Evolutionary conservation across 1,140 invertebrate genomes (phyloP), one percentile per base, ranked within the genome.

Genomic region (Drosophila repletoides): DNA sequence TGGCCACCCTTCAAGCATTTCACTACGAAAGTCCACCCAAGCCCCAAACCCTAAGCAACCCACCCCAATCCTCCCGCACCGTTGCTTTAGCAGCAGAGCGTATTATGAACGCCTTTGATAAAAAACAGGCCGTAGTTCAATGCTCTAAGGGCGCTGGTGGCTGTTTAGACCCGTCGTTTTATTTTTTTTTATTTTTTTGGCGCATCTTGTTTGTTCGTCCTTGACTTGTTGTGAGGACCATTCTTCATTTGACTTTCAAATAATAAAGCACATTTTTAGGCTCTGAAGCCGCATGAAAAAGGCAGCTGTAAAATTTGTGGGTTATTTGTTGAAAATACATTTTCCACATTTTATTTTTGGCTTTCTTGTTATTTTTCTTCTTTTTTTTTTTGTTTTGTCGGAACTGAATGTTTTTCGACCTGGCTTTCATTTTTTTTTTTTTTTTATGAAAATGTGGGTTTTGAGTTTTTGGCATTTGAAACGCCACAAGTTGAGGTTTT

Each of bases 181-280:
- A 17, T 14, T 24, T 36, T 61, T 29, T 28, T 28, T 46, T 40
- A 24, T 64, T 36, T 53, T 53, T 41, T 22, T n/a, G 15, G 52
- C 48, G 51, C 29, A 48, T 72, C 36, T 79, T 73, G 53, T 55
- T 68, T 77, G 65, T 52, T 69, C 60, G 71, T 80, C 72, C 76
- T 80, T 80, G 76, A 74, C 74, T 72, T 58, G 58, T 46, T 64
- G 46, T 19, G 31, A 67, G 66, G 60, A 28, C 73, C 60, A 71
- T 79, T 80, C 60, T 58, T 61, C 76, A 80, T 71, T 79, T 75
- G 71, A 80, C 76, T 80, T 79, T 74, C 71, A 66, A 79, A 80
- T 79, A 79, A 66, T 71, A 79, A 75, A 71, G 68, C 71, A 75
- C 64, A 77, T 75, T 80, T 79, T 79, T 66, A 41, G 66, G 51